A percentile compares a stretch with the other conserved stretches of the same genome.
Evolutionary conservation across 2,888 invertebrate species (phyloP).

Genomic region (Muscina levida): DNA sequence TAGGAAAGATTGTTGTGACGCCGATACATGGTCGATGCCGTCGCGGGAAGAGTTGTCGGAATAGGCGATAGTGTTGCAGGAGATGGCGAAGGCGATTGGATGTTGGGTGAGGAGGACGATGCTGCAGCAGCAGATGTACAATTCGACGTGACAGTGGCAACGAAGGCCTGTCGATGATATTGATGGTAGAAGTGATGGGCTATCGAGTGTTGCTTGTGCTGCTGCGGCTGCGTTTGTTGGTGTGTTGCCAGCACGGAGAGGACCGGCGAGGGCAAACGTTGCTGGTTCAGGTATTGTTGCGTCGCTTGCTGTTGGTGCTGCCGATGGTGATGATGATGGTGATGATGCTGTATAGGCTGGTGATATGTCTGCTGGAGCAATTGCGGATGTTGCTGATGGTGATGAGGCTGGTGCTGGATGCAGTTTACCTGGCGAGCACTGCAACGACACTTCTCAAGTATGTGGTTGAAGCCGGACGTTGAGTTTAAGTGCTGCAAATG

Average conservation of each 20-base stretch:
- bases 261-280: constrained; percentile 52
- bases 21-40: constrained; percentile 75
- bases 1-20: constrained; percentile 79
- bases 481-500: constrained; percentile 70
- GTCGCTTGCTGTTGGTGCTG: constrained; percentile 34
- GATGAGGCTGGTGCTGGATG: constrained; percentile 67
- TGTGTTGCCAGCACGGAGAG: constrained; percentile 48
- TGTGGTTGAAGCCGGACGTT: constrained; percentile 68
- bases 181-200: constrained; percentile 69
- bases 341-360: constrained; percentile 61
- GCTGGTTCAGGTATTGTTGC: constrained; percentile 46
- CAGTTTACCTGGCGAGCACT: constrained; percentile 67
- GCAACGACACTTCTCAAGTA: constrained; percentile 76
- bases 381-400: constrained; percentile 73
- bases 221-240: constrained; percentile 53
- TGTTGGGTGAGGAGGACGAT: constrained; percentile 72
- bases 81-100: constrained; percentile 69
- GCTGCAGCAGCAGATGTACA: constrained; percentile 59
- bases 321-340: constrained; percentile 70
- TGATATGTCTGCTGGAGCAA: constrained; percentile 60
- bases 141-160: constrained; percentile 58
- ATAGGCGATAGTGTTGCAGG: constrained; percentile 50
- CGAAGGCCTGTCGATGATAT: constrained; percentile 48
- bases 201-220: constrained; percentile 58
- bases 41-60: constrained; percentile 29